These are phyloP conservation scores for Magallana nippona DNA, from an alignment of 2,888 invertebrate species.

Conservation along the genomic window DNA sequence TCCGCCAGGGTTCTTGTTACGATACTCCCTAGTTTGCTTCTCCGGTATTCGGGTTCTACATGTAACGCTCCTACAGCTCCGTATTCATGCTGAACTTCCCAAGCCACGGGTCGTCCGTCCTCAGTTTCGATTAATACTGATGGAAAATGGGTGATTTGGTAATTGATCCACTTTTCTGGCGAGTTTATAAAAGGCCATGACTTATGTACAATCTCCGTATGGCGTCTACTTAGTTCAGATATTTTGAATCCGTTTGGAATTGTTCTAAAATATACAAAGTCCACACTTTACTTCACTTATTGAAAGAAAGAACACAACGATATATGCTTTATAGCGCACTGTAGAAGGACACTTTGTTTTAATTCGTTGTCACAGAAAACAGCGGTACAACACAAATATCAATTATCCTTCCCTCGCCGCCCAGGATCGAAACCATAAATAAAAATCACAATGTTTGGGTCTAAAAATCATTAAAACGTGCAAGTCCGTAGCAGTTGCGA, in stretches of 20 bases:
- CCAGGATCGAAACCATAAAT: background rate
- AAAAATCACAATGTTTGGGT: background rate
- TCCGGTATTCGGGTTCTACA: background rate
- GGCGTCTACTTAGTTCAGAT: background rate
- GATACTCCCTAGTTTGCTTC: background rate
- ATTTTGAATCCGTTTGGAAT: constrained; percentile 3
- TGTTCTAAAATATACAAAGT: background rate
- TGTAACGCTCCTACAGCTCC: background rate
- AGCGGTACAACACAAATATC: background rate
- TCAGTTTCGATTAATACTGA: background rate
- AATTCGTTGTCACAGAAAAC: background rate
- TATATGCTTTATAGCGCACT: too few relatives aligned
- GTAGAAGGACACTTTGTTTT: too few relatives aligned
- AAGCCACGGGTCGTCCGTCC: background rate
- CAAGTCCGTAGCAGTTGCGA: background rate
- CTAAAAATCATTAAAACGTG: background rate
- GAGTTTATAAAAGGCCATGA: background rate
- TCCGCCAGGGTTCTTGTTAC: background rate
- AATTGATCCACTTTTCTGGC: background rate
- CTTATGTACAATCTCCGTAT: background rate
- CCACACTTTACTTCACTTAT: too few relatives aligned
- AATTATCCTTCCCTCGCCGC: background rate
- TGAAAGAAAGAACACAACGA: too few relatives aligned
- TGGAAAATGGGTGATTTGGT: background rate
- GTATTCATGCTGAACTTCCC: background rate